Evolutionary conservation across 1,140 invertebrate genomes (phyloP), one percentile per base, ranked within the genome.

Genomic region (Sycophaga agraensis): DNA sequence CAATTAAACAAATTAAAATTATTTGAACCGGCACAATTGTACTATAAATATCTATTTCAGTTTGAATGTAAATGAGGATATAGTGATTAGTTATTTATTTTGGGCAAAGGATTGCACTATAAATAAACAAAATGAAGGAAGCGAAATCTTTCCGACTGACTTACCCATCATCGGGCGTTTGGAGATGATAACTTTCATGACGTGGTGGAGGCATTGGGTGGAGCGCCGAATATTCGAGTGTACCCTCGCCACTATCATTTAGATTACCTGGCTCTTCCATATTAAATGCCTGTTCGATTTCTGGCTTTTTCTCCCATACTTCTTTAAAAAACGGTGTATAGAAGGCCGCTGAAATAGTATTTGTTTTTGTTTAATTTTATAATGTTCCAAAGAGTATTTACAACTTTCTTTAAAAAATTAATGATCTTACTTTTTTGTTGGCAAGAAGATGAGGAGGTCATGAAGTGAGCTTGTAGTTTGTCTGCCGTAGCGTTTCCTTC

Each of bases 281-380:
- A 71, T 93, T 89, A 78, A 96, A 92, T 1, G 91, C 91, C 74
- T 93, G 91, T 73, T 97, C 95, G 57, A 96, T 96, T 81, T 96
- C 92, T 31, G 92, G 92, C 70, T 97, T 96, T 69, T 94, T 92
- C 70, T 96, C 93, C 93, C 93, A 96, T 14, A 94, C 93, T 78
- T 94, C 92, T 76, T 95, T 94, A 80, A 98, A 94, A 82, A 98
- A 98, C 50, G 93, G 94, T 45, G 92, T 94, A 77, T 95, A 98
- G 79, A 96, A 96, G 39, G 93, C 92, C 72, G 93, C 93, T 95
- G 77, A 86, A 82, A 65, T 42, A n/a, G 24, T 46, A 11, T 14
- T 4, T n/a, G n/a, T n/a, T n/a, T n/a, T n/a, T n/a, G n/a, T n/a
- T 34, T 34, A 6, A 34, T 34, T 34, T 34, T 6, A 34, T 11